Conservation (phyloP, 2,113 vertebrate species). For the Herpailurus yagouaroundi region DNA sequence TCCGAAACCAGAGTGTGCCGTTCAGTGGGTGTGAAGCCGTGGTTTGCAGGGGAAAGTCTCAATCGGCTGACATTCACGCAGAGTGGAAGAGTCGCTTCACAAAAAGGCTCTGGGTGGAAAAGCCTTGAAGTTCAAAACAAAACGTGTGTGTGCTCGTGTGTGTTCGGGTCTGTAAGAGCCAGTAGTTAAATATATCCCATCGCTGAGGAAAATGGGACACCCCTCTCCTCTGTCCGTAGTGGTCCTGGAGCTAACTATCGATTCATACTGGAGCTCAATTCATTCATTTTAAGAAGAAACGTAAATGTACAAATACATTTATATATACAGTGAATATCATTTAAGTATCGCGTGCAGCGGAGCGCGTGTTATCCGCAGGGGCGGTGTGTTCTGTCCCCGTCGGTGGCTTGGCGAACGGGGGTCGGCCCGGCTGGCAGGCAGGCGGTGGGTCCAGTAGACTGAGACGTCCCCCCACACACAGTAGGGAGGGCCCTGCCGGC, state of each 20-base stretch:
- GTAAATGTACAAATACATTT: fast-evolving
- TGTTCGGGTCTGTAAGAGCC: not conserved
- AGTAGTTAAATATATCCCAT: too few species aligned
- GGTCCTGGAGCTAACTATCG: fast-evolving
- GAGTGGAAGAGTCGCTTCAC: not conserved
- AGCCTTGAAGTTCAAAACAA: not conserved
- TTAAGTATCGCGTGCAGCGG: fast-evolving
- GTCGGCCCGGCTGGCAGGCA: not conserved
- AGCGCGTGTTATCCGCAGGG: fast-evolving
- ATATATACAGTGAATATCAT: not conserved
- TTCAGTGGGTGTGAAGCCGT: fast-evolving
- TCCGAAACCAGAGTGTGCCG: not conserved
- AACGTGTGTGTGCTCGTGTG: fast-evolving
- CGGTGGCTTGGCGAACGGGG: not conserved
- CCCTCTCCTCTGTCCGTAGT: fast-evolving
- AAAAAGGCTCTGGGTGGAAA: not conserved
- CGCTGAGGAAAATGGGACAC: fast-evolving
- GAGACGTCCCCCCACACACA: fast-evolving
- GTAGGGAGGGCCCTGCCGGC: fast-evolving
- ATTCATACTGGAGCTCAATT: fast-evolving
- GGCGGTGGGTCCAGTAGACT: fast-evolving
- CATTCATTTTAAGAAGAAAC: fast-evolving
- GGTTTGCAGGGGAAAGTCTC: fast-evolving
- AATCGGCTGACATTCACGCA: fast-evolving
- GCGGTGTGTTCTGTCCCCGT: not conserved